phyloP scores from a whole-genome alignment of 2,797 vertebrate genomes.

The Argyrosomus regius region DNA sequence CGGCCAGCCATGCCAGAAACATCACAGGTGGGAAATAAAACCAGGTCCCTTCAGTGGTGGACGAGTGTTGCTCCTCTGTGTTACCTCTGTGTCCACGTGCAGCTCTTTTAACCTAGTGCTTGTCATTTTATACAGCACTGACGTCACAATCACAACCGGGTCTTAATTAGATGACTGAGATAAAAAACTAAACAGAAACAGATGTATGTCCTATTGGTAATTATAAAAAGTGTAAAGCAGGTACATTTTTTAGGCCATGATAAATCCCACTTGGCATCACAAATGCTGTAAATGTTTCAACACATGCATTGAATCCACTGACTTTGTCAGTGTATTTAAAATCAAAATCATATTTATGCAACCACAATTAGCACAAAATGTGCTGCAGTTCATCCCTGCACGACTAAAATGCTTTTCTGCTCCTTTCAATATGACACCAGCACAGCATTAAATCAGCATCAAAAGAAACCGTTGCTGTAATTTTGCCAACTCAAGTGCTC shows the following conservation, averaged over 20 bases:
- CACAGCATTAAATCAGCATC: conserved; percentile 27
- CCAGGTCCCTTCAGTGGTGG: background rate
- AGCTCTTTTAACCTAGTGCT: conserved; percentile 5
- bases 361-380: conserved; percentile 8
- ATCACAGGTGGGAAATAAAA: conserved; percentile 30
- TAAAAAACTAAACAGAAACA: background rate
- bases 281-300: conserved; percentile 21
- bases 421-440: conserved; percentile 8
- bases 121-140: conserved; percentile 1
- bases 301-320: background rate
- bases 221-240: background rate
- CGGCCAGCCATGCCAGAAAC: conserved; percentile 11
- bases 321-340: conserved; percentile 16
- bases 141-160: conserved; percentile 7
- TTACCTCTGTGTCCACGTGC: background rate
- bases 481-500: conserved; percentile 25
- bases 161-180: conserved; percentile 5
- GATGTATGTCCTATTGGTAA: background rate
- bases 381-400: conserved; percentile 12
- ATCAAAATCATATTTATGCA: conserved; percentile 10
- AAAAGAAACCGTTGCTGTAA: conserved; percentile 20
- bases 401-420: conserved; percentile 10
- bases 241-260: background rate
- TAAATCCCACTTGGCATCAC: conserved; percentile 10
- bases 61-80: conserved; percentile 4